Percentiles rank a stretch among this genome's conserved stretches.
Conservation (phyloP, 2,113 vertebrate genomes). For the Crocuta crocuta region DNA sequence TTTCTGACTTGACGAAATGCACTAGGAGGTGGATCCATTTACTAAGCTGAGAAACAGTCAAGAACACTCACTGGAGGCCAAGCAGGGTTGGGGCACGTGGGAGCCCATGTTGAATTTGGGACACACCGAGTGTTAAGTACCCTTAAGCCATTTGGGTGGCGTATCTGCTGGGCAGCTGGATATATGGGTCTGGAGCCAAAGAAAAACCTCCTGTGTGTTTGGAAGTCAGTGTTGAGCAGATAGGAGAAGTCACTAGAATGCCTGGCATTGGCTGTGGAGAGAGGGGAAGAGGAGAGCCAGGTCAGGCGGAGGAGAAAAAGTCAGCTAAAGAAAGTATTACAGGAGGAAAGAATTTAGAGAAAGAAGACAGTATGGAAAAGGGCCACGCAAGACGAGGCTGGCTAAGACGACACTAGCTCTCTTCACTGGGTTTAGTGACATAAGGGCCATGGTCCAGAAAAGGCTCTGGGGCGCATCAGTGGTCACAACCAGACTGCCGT, state of each 20-base stretch:
- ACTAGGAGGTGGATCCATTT: background rate
- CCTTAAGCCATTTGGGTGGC: too few species aligned
- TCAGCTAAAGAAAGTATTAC: background rate
- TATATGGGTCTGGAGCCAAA: background rate
- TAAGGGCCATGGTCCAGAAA: fast-evolving
- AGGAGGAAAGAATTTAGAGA: background rate
- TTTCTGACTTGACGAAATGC: background rate
- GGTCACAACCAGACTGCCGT: too few species aligned
- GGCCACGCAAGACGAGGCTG: background rate
- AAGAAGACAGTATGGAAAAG: background rate
- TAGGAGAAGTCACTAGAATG: fast-evolving
- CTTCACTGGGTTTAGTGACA: background rate
- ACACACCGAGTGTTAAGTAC: background rate
- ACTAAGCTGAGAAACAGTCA: background rate
- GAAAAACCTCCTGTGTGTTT: background rate
- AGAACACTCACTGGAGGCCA: background rate
- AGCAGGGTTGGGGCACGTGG: too few species aligned
- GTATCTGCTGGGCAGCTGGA: fast-evolving
- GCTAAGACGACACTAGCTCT: background rate
- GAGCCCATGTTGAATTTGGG: background rate
- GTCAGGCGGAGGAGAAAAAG: background rate
- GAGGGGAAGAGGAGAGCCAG: background rate
- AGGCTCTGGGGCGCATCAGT: background rate
- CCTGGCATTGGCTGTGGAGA: background rate
- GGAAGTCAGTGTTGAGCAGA: background rate